Base-by-base conservation (phyloP, 2,888 invertebrate species). In the Coleophora deauratella region DNA sequence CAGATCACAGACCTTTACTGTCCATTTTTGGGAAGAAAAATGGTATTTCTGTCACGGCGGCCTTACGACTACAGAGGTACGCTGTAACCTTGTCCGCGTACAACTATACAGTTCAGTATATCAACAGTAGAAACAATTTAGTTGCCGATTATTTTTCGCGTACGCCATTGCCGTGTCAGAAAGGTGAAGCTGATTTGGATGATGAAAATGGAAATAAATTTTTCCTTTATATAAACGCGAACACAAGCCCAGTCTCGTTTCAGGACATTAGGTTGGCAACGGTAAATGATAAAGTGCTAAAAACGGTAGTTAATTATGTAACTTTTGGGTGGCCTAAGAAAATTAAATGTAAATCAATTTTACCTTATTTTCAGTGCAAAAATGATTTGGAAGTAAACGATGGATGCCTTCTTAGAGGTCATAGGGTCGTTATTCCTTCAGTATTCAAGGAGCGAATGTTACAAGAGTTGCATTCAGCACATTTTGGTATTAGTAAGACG, bases 261-360 rank as follows among this genome's bases (percentile, higher is more conserved):
- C n/a, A 0, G 6, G 41, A 48, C 8, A 48, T 50, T 12, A 38
- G 35, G 30, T 15, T 27, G 2, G 45, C 45, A 21, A 42, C 45
- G 3, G 37, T 8, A 4, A 33, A 27, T 7, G 51, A 49, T 15
- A 40, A 31, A 1, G 11, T 42, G 8, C 32, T 51, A n/a, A 13
- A 37, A 34, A 51, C 44, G 1, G 50, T 54, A 9, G 40, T 41
- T 1, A 49, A 45, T 9, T 54, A 50, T 27, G 44, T 51, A 38
- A 40, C 33, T 10, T 10, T 40, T 2, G 49, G 51, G 1, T 53
- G 51, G 51, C 53, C 53, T 14, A 38, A 49, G 0, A 53, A 51
- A 43, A 42, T 53, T 27, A 33, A 13, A 1, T 44, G 44, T 38
- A 43, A 42, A 27, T 1, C 3, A 2, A 33, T 38, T 3, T 33